These are phyloP conservation scores for Alethe diademata DNA, from an alignment of 2,113 vertebrate genomes.

Conservation along the genomic window DNA sequence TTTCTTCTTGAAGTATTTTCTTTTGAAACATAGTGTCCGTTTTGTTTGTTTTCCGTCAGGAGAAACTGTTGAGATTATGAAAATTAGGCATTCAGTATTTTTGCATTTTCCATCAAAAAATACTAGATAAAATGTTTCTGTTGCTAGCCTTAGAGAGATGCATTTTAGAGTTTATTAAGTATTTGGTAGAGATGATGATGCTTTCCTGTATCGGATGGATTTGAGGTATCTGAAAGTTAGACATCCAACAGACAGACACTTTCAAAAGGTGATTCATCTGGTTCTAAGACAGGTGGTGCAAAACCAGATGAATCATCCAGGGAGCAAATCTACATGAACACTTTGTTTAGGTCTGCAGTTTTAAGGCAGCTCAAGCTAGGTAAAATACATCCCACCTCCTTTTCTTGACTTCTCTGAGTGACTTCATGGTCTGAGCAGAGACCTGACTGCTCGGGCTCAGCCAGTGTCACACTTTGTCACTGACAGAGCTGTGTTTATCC, in stretches of 20 bases:
- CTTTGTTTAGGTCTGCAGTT: slow-evolving; percentile 27
- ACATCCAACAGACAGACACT: background rate
- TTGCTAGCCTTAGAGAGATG: background rate
- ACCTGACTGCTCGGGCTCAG: background rate
- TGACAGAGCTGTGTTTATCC: background rate
- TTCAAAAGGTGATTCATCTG: slow-evolving; percentile 46
- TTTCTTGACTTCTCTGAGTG: background rate
- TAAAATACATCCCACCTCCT: background rate
- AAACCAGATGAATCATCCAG: slow-evolving; percentile 15
- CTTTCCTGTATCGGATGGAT: background rate
- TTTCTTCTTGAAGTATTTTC: background rate
- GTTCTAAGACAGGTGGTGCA: background rate
- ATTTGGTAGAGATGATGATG: background rate
- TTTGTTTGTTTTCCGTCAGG: background rate
- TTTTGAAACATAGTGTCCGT: background rate
- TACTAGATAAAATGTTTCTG: background rate
- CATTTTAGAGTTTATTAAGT: background rate
- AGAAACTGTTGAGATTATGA: background rate
- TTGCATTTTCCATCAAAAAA: background rate
- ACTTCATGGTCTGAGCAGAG: background rate
- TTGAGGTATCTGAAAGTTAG: background rate
- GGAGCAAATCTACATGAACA: background rate
- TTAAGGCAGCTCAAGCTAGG: background rate
- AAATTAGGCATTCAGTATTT: background rate
- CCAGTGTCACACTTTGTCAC: background rate